Conservation (phyloP, 2,113 vertebrate species). For the Mormyrus lacerda region DNA sequence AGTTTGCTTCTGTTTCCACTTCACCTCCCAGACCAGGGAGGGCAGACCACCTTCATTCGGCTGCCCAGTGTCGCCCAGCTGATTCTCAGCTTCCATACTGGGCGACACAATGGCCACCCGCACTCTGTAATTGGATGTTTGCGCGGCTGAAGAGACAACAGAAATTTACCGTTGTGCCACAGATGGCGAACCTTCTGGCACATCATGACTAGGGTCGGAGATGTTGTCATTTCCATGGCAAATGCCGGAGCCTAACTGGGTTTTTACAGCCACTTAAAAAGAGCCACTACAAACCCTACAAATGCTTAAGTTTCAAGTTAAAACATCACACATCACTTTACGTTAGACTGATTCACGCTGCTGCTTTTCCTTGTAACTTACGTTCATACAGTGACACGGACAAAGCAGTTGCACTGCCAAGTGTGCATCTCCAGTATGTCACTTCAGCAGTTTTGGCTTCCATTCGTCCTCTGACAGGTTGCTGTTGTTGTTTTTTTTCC, state of each 20-base stretch:
- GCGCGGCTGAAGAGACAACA: constrained; percentile 9
- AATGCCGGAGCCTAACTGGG: not conserved
- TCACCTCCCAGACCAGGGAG: not conserved
- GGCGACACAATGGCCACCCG: not conserved
- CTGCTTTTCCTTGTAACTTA: not conserved
- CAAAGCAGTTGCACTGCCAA: not conserved
- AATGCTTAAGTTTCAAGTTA: not conserved
- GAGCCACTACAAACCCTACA: not conserved
- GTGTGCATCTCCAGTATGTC: not conserved
- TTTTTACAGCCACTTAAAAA: not conserved
- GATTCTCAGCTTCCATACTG: not conserved
- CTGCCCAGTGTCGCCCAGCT: not conserved
- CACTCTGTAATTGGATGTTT: constrained; percentile 12
- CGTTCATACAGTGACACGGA: not conserved
- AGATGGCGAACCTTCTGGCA: not conserved
- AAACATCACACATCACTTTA: not conserved
- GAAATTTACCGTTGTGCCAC: not conserved
- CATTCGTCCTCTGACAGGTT: not conserved
- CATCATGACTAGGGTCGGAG: not conserved
- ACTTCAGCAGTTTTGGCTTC: constrained; percentile 9
- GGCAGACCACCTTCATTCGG: not conserved
- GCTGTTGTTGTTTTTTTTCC: not conserved
- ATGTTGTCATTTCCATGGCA: not conserved
- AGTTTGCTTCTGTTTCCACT: not conserved
- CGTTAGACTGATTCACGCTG: not conserved